Base-by-base conservation (phyloP, 2,888 invertebrate genomes). In the Drepana falcataria region DNA sequence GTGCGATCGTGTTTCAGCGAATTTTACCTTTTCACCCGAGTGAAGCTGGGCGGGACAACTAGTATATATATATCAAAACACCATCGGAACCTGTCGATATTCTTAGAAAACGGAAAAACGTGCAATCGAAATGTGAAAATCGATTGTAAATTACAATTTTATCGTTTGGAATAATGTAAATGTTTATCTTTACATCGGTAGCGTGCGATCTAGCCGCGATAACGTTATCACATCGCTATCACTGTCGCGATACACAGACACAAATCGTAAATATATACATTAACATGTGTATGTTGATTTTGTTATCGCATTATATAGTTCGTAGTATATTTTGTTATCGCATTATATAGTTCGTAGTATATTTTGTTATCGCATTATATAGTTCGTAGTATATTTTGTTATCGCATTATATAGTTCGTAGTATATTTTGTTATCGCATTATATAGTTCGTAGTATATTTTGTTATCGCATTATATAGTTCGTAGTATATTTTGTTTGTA, bases 101-200 rank as follows among this genome's bases (percentile, higher is more conserved):
- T 44, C 44, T 7, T 44, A 9, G 6, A 44, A 44, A 4, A 6
- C 2, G 9, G 9, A 9, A 44, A 9, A 41, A 9, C 44, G 44
- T 44, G 9, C 44, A 44, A 44, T 44, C 9, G 9, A 3, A 44
- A 44, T 33, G 40, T 41, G 48, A 48, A 53, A 53, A 53, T 21
- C 48, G 53, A 53, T 53, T 34, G 21, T 44, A 40, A 33, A 48
- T 35, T 41, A 51, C 34, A 51, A 51, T 33, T 40, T 51, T 51
- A 51, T 51, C 51, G 44, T 40, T 41, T 2, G 33, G 7, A 48
- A 53, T 33, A 51, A 33, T 53, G 53, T 53, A 53, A 53, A 53
- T 48, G 40, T 33, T 37, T 48, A 49, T 54, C 51, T 44, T 5
- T 33, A 51, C 48, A 57, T 57, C 57, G 51, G 53, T 51, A 57